These are phyloP conservation scores for Phoenicopterus ruber DNA, from an alignment of 2,113 vertebrate genomes.

Conservation along the genomic window DNA sequence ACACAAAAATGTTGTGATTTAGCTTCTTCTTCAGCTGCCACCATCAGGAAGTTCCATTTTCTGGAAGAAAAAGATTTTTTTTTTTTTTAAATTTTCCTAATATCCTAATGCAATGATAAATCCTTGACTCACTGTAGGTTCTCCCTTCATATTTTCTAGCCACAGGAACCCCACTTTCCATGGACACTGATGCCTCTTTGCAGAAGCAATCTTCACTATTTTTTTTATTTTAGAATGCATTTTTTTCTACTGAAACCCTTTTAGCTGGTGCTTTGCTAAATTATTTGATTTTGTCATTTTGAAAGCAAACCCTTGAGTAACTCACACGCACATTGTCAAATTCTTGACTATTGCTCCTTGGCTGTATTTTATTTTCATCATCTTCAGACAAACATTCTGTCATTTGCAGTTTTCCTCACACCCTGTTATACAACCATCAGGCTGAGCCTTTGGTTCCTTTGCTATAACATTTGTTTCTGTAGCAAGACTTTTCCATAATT, in stretches of 20 bases:
- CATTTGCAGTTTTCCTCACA: neutral
- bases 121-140: neutral
- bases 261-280: neutral
- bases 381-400: neutral
- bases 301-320: neutral
- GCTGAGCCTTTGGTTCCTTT: neutral
- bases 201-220: fast-evolving
- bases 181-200: neutral
- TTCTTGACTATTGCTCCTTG: neutral
- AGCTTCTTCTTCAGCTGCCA: neutral
- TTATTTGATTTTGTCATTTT: neutral
- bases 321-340: neutral
- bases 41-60: neutral
- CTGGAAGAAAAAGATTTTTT: fast-evolving
- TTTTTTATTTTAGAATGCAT: neutral
- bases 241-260: neutral
- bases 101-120: neutral
- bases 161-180: neutral
- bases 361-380: neutral
- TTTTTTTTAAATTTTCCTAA: neutral
- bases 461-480: neutral
- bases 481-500: neutral
- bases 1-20: neutral
- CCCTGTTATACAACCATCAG: neutral
- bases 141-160: neutral